Evolutionary conservation across 2,797 vertebrate species (phyloP), one percentile per base, ranked within the genome.

Genomic region (Galaxias olidus): DNA sequence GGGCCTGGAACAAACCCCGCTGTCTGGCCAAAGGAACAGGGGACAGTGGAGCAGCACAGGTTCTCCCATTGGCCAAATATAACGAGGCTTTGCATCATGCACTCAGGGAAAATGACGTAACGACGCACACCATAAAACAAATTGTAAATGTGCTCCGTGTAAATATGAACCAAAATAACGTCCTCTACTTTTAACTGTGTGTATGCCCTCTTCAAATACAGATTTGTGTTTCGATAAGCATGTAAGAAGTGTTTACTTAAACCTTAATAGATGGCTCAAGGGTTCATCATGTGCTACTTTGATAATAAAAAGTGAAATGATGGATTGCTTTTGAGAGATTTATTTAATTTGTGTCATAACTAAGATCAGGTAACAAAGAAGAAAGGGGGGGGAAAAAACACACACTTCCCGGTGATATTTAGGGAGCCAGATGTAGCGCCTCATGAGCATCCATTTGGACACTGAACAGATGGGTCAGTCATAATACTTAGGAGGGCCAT

Each of bases 81-180:
- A 30, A 65, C n/a, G 1, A 69, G 51, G 44, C 60, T 74, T 78
- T 66, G 69, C 69, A 79, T 30, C 30, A 77, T 76, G 66, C 79
- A 84, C 90, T 91, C 87, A 91, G 89, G 90, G 86, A 88, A 80
- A 75, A 75, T 60, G 54, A 40, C 47, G 20, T 51, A 52, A 72
- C 47, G 11, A 40, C 46, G 76, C 63, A 49, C 17, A 46, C 8
- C 30, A 40, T 76, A 13, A 78, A 75, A 49, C 67, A 71, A 30
- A 30, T 41, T 88, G 84, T 89, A 78, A 79, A 88, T 83, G 64
- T 68, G 30, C 30, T 46, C 9, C 46, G 68, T 90, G 84, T 89
- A 87, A 76, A 90, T 88, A 84, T 87, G 83, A 81, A 79, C 61
- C 50, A 64, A 53, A 62, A 18, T 74, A 82, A 61, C 54, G 11